Conservation (phyloP, 2,113 vertebrate genomes). For the Oenanthe melanoleuca region DNA sequence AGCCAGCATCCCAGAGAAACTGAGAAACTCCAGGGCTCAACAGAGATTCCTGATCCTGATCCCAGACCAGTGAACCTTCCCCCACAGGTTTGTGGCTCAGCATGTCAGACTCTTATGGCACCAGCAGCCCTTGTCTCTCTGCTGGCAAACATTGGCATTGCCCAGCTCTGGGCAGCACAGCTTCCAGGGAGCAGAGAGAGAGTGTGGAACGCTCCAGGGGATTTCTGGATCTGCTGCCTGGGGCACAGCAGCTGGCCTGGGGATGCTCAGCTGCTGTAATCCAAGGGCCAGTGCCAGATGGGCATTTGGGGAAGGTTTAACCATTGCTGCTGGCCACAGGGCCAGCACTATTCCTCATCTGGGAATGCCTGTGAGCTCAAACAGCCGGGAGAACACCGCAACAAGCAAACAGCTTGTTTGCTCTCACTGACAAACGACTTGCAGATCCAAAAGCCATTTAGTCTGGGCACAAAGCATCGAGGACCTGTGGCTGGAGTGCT, state of each 20-base stretch:
- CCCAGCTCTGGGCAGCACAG: background rate
- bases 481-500: background rate
- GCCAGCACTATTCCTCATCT: background rate
- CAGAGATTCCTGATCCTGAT: background rate
- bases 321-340: fast-evolving
- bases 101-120: fast-evolving
- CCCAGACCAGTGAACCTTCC: background rate
- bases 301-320: background rate
- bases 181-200: background rate
- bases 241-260: fast-evolving
- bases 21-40: background rate
- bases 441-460: background rate
- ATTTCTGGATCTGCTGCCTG: background rate
- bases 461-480: background rate
- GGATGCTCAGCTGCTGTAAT: background rate
- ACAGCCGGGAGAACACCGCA: fast-evolving
- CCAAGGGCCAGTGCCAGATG: background rate
- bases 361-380: background rate
- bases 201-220: background rate
- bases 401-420: background rate
- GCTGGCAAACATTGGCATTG: background rate
- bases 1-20: fast-evolving
- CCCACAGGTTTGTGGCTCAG: background rate
- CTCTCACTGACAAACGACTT: background rate
- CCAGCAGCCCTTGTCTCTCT: background rate